These are phyloP conservation scores for Cephus pulcher DNA, from an alignment of 2,888 invertebrate genomes.

Conservation along the genomic window DNA sequence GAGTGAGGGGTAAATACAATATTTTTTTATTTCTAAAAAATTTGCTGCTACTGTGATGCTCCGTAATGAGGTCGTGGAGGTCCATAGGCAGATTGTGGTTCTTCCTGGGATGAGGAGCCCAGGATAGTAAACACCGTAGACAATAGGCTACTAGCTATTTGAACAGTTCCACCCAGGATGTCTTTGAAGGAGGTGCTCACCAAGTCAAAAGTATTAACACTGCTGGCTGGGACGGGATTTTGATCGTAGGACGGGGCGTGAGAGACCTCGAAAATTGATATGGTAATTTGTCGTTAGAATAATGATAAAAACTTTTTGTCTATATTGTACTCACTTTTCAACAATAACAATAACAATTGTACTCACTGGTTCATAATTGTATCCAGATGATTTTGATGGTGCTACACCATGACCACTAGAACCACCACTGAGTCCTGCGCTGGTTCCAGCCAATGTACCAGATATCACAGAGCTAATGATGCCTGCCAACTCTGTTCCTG, in stretches of 20 bases:
- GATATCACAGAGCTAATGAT: slow-evolving; percentile 53
- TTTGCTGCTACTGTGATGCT: not conserved
- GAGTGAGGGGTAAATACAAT: not conserved
- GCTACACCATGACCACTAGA: slow-evolving; percentile 17
- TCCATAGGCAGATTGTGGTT: slow-evolving; percentile 9
- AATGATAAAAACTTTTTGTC: not conserved
- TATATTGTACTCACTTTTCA: slow-evolving; percentile 28
- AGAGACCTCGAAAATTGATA: not conserved
- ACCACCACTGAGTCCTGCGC: slow-evolving; percentile 53
- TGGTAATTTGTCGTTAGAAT: not conserved
- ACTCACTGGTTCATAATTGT: slow-evolving; percentile 31
- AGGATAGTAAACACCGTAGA: slow-evolving; percentile 49
- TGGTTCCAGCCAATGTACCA: slow-evolving; percentile 56
- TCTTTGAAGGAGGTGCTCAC: slow-evolving; percentile 53
- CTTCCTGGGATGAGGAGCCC: slow-evolving; percentile 46
- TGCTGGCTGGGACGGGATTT: slow-evolving; percentile 38
- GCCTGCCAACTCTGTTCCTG: slow-evolving; percentile 46
- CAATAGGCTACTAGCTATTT: slow-evolving; percentile 48
- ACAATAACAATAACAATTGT: too few species aligned
- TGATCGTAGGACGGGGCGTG: not conserved
- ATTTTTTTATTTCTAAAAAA: not conserved
- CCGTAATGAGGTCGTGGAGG: not conserved
- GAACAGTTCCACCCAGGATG: slow-evolving; percentile 50
- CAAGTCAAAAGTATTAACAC: slow-evolving; percentile 44
- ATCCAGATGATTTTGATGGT: slow-evolving; percentile 12